Conservation (phyloP, 2,113 vertebrate genomes). For the Sula dactylatra region DNA sequence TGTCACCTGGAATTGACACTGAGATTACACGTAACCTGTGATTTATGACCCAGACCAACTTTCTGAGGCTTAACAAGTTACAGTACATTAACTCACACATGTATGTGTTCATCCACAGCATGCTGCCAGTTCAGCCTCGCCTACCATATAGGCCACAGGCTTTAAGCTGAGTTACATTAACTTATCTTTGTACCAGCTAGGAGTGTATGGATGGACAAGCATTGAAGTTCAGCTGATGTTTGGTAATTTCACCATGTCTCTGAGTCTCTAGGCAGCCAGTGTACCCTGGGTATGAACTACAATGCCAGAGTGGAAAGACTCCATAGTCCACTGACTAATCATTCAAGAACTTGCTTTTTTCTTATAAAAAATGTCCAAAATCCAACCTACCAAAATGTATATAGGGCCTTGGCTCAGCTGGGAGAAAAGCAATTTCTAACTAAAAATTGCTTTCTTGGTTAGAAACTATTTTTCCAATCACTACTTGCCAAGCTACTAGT, state of each 20-base stretch:
- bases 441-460: neutral
- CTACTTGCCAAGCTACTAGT: conserved; percentile 14
- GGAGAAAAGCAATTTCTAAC: neutral
- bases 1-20: neutral
- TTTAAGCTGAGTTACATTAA: neutral
- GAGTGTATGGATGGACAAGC: accelerated
- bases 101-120: neutral
- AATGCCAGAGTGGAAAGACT: neutral
- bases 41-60: neutral
- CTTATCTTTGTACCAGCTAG: neutral
- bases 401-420: neutral
- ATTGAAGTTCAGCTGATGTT: neutral
- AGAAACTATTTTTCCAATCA: neutral
- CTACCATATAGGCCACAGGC: neutral
- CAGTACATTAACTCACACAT: neutral
- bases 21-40: neutral
- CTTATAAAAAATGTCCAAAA: neutral
- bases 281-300: neutral
- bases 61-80: neutral
- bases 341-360: neutral
- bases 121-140: accelerated
- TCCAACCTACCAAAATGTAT: neutral
- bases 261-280: neutral
- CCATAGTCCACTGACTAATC: neutral
- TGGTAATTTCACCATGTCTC: neutral